A percentile compares a stretch with the other conserved stretches of the same genome.
These are phyloP conservation scores for Helicolenus hilgendorfi DNA, from an alignment of 2,797 vertebrate genomes.

Conservation along the genomic window DNA sequence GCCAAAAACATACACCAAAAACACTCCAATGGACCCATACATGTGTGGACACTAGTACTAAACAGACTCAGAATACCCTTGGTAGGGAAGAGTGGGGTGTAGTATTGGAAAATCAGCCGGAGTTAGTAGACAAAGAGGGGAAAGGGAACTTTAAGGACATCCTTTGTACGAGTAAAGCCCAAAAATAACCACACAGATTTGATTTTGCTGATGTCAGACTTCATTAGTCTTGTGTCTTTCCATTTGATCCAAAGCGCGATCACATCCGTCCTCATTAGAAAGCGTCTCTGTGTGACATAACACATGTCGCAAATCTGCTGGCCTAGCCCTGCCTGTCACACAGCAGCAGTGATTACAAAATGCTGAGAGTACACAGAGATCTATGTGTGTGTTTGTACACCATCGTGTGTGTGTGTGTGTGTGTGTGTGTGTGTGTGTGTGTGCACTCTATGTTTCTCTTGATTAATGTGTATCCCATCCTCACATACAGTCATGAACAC, in stretches of 20 bases:
- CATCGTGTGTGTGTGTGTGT: neutral
- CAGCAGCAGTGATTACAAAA: conserved; percentile 47
- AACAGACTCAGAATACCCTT: neutral
- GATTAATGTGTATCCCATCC: conserved; percentile 36
- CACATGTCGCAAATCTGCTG: conserved; percentile 51
- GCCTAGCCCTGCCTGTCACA: conserved; percentile 26
- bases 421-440: neutral
- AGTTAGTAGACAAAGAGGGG: neutral
- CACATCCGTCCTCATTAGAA: conserved; percentile 61
- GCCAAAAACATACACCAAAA: neutral
- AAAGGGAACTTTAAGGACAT: neutral
- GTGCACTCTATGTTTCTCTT: neutral
- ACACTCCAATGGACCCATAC: neutral
- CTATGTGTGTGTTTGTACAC: neutral
- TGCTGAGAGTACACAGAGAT: neutral
- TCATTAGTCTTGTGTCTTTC: conserved; percentile 42
- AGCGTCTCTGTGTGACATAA: conserved; percentile 48
- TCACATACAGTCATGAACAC: conserved; percentile 29
- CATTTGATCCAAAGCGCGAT: conserved; percentile 27
- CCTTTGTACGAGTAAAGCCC: neutral
- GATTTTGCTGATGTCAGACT: conserved; percentile 42
- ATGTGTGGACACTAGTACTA: neutral
- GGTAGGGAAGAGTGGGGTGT: rapidly evolving
- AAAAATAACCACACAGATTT: conserved; percentile 27
- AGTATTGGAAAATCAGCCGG: neutral